Evolutionary conservation across 2,113 vertebrate genomes (phyloP), one percentile per base, ranked within the genome.

Genomic region (Sinocyclocheilus anshuiensis): DNA sequence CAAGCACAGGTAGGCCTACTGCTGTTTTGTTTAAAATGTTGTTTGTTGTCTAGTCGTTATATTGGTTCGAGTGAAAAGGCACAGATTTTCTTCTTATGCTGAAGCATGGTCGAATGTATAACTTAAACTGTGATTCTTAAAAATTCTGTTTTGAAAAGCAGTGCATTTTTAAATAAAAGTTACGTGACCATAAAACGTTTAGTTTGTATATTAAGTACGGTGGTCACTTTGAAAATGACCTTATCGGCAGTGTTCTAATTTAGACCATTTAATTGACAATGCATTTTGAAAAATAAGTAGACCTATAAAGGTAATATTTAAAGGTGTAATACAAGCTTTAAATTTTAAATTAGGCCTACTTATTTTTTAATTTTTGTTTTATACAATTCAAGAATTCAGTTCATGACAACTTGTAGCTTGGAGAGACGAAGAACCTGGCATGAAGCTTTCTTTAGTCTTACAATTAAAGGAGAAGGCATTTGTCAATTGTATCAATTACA

Each of bases 41-140:
- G 72, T 76, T 42, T 72, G 5, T 75, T 75, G 72, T 45, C 11
- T 45, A 24, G 69, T 42, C 8, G 10, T 42, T 26, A 77, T 33
- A 55, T 33, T 12, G 1, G 16, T 26, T 77, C 1, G n/a, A 55
- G 8, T 45, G 24, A 48, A 59, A 78, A 36, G 50, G 77, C 77
- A 78, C 29, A 59, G 10, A 39, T 84, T 48, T 39, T n/a, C 4
- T 77, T 77, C 20, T 74, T 42, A 36, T 84, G 18, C n/a, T 39
- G 45, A 39, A 24, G 84, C 61, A 72, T 79, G 84, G 15, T 57
- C 24, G 45, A 85, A 79, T 85, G 61, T 85, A 69, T 22, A 61
- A 9, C 50, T 78, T 79, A 53, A 36, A 79, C 18, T 65, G 22
- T 42, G 77, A 71, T 69, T 24, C 26, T 16, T 63, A 24, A 39